phyloP scores from a whole-genome alignment of 2,888 invertebrate species.

The Sericinus montela region DNA sequence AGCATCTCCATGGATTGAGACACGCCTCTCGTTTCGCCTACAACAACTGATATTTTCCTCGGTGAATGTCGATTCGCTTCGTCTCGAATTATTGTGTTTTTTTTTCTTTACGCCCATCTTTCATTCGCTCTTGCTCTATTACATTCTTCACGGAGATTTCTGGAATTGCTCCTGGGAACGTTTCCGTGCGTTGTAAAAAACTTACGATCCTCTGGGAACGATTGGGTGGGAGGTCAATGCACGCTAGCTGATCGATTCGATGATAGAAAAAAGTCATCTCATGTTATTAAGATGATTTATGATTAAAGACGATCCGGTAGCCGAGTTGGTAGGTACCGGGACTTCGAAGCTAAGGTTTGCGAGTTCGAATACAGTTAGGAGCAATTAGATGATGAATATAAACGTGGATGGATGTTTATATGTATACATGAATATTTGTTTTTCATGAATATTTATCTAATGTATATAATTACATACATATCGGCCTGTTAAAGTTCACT shows the following conservation, averaged over 20 bases:
- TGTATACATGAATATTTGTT: too few relatives aligned
- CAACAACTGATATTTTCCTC: slow-evolving; percentile 21
- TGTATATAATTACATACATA: too few relatives aligned
- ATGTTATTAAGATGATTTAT: not conserved
- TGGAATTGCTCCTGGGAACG: slow-evolving; percentile 39
- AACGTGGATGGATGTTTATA: too few relatives aligned
- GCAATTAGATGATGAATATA: too few relatives aligned
- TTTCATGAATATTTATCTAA: too few relatives aligned
- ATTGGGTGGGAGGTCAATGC: slow-evolving; percentile 23
- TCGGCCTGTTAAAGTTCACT: too few relatives aligned
- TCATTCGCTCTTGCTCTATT: slow-evolving; percentile 30
- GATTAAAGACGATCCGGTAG: too few relatives aligned
- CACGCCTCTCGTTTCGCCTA: not conserved
- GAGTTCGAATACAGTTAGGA: too few relatives aligned
- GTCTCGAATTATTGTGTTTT: slow-evolving; percentile 27
- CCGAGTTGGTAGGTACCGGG: too few relatives aligned
- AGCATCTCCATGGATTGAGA: slow-evolving; percentile 1
- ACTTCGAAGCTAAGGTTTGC: too few relatives aligned
- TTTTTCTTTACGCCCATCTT: slow-evolving; percentile 24
- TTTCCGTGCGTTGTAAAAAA: slow-evolving; percentile 43
- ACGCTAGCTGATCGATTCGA: slow-evolving; percentile 9
- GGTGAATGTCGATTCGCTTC: slow-evolving; percentile 30
- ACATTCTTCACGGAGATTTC: slow-evolving; percentile 47
- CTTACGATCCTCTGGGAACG: slow-evolving; percentile 38
- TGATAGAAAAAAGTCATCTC: slow-evolving; percentile 5